Percentiles rank a stretch among this genome's conserved stretches.
Conservation (phyloP, 2,888 invertebrate species). For the Drosophila kuntzei region DNA sequence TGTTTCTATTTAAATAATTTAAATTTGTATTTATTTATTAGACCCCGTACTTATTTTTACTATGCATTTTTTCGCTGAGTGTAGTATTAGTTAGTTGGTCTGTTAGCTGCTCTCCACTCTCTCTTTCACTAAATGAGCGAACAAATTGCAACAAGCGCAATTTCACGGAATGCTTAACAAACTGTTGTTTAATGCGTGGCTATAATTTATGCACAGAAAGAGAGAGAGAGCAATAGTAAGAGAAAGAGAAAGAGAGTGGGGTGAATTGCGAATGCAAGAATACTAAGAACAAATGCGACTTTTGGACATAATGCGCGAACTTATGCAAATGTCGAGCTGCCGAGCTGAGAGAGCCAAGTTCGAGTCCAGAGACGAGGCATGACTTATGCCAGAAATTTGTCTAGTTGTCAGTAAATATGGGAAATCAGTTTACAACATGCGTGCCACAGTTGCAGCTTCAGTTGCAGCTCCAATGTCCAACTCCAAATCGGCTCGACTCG, state of each 20-base stretch:
- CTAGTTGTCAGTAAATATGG: constrained; percentile 86
- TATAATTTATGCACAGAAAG: constrained; percentile 70
- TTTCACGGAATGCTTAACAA: constrained; percentile 65
- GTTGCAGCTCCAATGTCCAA: constrained; percentile 4
- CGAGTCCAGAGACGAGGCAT: constrained; percentile 78
- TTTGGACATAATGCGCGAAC: constrained; percentile 82
- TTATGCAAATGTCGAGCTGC: constrained; percentile 72
- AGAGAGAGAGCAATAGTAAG: background rate
- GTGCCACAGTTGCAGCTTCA: constrained; percentile 67
- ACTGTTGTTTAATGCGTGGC: constrained; percentile 73
- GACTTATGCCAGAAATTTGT: constrained; percentile 86
- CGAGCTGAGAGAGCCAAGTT: constrained; percentile 48
- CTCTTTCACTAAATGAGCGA: constrained; percentile 71
- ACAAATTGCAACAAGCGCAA: constrained; percentile 74
- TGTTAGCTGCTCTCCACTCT: constrained; percentile 59
- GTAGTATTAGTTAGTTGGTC: constrained; percentile 38
- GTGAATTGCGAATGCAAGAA: constrained; percentile 16
- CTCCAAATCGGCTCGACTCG: background rate
- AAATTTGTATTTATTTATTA: too few species aligned
- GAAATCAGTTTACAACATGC: constrained; percentile 84
- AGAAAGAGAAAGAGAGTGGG: background rate
- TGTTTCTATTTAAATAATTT: too few species aligned
- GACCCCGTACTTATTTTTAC: background rate
- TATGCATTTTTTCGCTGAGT: background rate
- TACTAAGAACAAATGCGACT: constrained; percentile 80